Base-by-base conservation (phyloP, 2,113 vertebrate genomes). In the Prinia subflava region DNA sequence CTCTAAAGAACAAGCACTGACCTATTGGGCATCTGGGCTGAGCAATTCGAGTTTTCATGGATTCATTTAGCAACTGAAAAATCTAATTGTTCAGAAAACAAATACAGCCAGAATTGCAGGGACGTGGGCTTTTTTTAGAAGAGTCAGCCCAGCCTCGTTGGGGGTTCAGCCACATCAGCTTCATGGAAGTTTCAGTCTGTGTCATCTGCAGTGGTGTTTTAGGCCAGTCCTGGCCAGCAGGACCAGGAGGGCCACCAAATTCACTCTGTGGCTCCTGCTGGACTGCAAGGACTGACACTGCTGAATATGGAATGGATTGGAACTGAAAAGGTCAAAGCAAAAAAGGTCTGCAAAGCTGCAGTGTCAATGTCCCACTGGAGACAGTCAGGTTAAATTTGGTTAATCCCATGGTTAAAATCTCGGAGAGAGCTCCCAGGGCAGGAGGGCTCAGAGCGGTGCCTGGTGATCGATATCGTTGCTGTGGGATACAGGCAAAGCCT, bases 1-100 rank as follows among this genome's bases (percentile, higher is more conserved):
- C 83, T 70, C 60, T 46, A 81, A 81, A 95, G 83, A 82, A 60
- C 73, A 94, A 90, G 83, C 69, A 15, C 44, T 84, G 92, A 94
- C 86, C 95, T 91, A 87, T 23, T 19, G 78, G 60, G 82, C 92
- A 77, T 85, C 42, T 70, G 81, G 77, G 62, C 87, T 78, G 88
- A 95, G 75, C 85, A 75, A 83, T 73, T 87, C 46, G 44, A 67
- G 82, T 74, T 92, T 73, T 74, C 0, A 42, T 92, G 71, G 70
- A 88, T 44, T 46, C 2, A 28, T 94, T 94, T 88, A 91, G 76
- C 56, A 83, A 67, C 71, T 68, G 52, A 85, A 86, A 86, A 94
- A 85, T 74, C 93, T 44, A 81, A 95, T 95, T 95, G 90, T 86
- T 91, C 85, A 49, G 27, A 86, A 92, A 83, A 85, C 77, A 92